Evolutionary conservation across 2,797 vertebrate species (phyloP).

Genomic region (Dallia pectoralis): DNA sequence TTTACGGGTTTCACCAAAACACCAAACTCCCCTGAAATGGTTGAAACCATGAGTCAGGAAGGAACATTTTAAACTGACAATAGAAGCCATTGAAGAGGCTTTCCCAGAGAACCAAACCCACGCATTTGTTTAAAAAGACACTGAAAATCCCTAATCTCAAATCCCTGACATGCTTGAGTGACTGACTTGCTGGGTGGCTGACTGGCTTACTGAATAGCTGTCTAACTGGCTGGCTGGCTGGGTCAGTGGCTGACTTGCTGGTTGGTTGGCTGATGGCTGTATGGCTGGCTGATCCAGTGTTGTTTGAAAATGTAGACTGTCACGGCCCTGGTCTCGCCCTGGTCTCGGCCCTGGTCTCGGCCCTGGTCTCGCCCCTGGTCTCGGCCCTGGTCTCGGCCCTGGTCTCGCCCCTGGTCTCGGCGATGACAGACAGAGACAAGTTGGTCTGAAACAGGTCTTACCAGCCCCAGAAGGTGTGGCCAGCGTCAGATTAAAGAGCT

Average conservation of each 20-base stretch:
- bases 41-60: no score
- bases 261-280: no score
- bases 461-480: slow-evolving; percentile 32
- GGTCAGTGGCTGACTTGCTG: no score
- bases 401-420: neutral
- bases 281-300: neutral
- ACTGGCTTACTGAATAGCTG: no score
- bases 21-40: no score
- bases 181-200: no score
- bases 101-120: slow-evolving; percentile 15
- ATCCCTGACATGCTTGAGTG: neutral
- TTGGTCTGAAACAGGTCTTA: slow-evolving; percentile 12
- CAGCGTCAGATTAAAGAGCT: slow-evolving; percentile 45
- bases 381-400: neutral
- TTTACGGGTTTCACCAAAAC: no score
- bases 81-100: neutral
- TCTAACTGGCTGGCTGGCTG: no score
- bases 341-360: neutral
- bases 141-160: neutral
- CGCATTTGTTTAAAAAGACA: slow-evolving; percentile 8
- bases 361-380: neutral
- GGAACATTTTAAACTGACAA: no score
- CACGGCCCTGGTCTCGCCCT: no score
- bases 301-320: slow-evolving; percentile 11
- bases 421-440: neutral